Evolutionary conservation across 2,888 invertebrate species (phyloP).

Genomic region (Noctua pronuba): DNA sequence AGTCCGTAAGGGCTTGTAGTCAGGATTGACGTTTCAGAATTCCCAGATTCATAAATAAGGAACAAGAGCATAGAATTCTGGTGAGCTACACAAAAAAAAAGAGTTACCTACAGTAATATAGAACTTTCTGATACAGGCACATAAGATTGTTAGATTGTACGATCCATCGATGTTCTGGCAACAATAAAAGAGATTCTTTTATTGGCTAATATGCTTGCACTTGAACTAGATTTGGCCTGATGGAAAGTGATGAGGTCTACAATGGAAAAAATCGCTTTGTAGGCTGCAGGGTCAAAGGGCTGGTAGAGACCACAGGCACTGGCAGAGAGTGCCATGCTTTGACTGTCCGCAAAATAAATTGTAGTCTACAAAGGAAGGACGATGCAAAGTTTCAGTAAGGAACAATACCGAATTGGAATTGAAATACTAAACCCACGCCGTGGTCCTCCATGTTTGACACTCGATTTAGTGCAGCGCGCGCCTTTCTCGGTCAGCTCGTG

Average conservation of each 20-base stretch:
- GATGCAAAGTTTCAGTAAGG: neutral
- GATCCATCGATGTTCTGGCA: neutral
- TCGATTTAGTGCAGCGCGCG: slow-evolving; percentile 19
- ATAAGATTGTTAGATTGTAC: neutral
- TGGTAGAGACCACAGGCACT: neutral
- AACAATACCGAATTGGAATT: slow-evolving; percentile 12
- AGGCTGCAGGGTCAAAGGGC: neutral
- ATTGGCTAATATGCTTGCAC: neutral
- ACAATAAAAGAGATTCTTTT: neutral
- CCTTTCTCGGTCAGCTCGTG: slow-evolving; percentile 32
- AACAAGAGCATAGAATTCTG: neutral
- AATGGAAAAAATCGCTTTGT: neutral
- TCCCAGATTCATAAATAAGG: neutral
- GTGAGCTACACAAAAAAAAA: neutral
- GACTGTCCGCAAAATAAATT: neutral
- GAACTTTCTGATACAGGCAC: neutral
- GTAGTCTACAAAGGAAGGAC: neutral
- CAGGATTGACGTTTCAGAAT: neutral
- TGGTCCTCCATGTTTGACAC: slow-evolving; percentile 16
- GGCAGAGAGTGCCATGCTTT: neutral
- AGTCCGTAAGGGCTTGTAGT: neutral
- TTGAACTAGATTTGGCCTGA: neutral
- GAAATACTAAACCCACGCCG: slow-evolving; percentile 35
- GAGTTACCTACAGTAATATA: neutral
- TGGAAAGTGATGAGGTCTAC: neutral